A percentile compares a stretch with the other conserved stretches of the same genome.
Evolutionary conservation across 2,113 vertebrate species (phyloP).

Genomic region (Holacanthus passer): DNA sequence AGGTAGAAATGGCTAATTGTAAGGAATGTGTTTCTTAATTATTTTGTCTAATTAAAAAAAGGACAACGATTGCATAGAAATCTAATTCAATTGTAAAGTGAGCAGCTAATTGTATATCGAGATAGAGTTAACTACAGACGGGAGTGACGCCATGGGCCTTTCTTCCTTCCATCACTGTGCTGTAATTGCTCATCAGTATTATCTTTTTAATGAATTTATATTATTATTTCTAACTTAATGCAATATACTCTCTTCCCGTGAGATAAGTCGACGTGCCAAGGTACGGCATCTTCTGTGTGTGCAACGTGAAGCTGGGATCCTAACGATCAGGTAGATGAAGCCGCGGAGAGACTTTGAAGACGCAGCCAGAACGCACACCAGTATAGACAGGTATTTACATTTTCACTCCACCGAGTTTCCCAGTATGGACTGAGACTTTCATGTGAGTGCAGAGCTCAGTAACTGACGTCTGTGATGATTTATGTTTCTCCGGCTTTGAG

Average conservation of each 20-base stretch:
- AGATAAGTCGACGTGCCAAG: constrained; percentile 30
- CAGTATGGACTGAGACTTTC: constrained; percentile 64
- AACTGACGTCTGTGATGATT: constrained; percentile 68
- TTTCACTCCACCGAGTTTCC: constrained; percentile 59
- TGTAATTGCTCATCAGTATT: background rate
- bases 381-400: constrained; percentile 67
- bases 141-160: background rate
- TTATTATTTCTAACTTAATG: background rate
- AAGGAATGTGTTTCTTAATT: background rate
- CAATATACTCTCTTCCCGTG: background rate
- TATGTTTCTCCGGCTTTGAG: constrained; percentile 67
- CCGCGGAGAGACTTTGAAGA: constrained; percentile 53
- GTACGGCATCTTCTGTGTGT: constrained; percentile 34
- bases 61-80: background rate
- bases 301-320: constrained; percentile 32
- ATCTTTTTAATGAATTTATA: constrained; percentile 10
- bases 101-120: constrained; percentile 5
- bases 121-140: background rate
- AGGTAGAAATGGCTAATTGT: background rate
- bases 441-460: constrained; percentile 63
- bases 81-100: constrained; percentile 6
- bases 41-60: constrained; percentile 26
- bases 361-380: constrained; percentile 47
- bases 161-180: background rate
- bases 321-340: constrained; percentile 49